Evolutionary conservation across 2,888 invertebrate genomes (phyloP), one percentile per base, ranked within the genome.

Genomic region (Meta bourneti): DNA sequence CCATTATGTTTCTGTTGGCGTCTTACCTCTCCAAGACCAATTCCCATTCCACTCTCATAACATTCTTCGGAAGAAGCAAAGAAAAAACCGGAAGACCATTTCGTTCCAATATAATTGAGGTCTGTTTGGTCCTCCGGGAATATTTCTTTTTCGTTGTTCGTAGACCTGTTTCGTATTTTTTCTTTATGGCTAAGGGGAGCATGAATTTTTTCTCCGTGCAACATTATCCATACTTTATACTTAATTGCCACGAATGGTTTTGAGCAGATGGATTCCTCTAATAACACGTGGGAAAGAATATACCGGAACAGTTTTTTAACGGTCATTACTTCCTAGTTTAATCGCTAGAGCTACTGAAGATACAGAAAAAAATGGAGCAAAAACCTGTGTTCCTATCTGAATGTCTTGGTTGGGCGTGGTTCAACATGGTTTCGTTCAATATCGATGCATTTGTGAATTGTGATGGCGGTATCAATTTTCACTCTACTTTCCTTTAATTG

Each of bases 141-240:
- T 8, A 7, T 54, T 19, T 49, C 49, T 71, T 52, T 54, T 20
- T 13, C 9, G 61, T 9, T 34, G 74, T 48, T 75, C 9, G n/a
- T 7, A 75, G 74, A 84, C 74, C 74, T 84, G 84, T 75, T 84
- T 34, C 61, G 34, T 61, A 61, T 79, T 79, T 75, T 54, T 61
- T 61, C 34, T 61, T 79, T 61, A 54, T 48, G 74, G 61, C 34
- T 20, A 84, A 84, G 74, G 34, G 48, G 75, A 84, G 54, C 52
- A 48, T 16, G 19, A 1, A 52, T 19, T 78, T 49, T 75, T 71
- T 48, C 48, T n/a, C 19, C 84, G 84, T 75, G 34, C 1, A 34
- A 34, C 34, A 34, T 34, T 34, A 6, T 61, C 61, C 61, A 61
- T 11, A 11, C 7, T 61, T 16, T 61, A 34, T 34, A 34, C 34